Evolutionary conservation across 2,113 vertebrate genomes (phyloP), one percentile per base, ranked within the genome.

Genomic region (Eurystomus gularis): DNA sequence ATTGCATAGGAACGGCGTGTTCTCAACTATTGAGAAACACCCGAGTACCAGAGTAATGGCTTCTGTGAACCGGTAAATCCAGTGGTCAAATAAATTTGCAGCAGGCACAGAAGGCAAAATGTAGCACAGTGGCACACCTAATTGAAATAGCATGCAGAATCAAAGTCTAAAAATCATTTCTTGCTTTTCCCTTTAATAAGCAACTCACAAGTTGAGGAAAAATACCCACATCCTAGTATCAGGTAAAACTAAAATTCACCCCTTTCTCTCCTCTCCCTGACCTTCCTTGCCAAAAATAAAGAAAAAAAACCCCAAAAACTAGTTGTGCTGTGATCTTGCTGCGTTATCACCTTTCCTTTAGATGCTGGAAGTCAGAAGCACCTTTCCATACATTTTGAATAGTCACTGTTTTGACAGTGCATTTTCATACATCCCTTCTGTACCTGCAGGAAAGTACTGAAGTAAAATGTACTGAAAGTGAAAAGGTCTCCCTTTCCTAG

Each of bases 391-490:
- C 3, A 25, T 68, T 85, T 89, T 55, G 71, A 52, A 26, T 21
- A 75, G 68, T 77, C 39, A 29, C 82, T 88, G 39, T 82, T 85
- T 58, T 78, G 60, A 54, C 13, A 39, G 51, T 76, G 31, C 31
- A 33, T 85, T 95, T 91, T 91, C 75, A 65, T 73, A 57, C 33
- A 21, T 58, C 29, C 49, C 78, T 93, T 93, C 84, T 90, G 46
- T 87, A 94, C 86, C 88, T 93, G 57, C 73, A 82, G 77, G 42
- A 81, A 92, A 79, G 26, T 44, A 71, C 57, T 84, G 69, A 83
- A 71, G 52, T 68, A 82, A 70, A 96, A 58, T 57, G 35, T 46
- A 83, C 14, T 57, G 73, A 65, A 84, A 84, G 46, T 29, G 70
- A 75, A 88, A 66, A 35, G 81, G 52, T 57, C 49, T 92, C 40